Evolutionary conservation across 2,888 invertebrate genomes (phyloP), one percentile per base, ranked within the genome.

Genomic region (Orthosia gothica): DNA sequence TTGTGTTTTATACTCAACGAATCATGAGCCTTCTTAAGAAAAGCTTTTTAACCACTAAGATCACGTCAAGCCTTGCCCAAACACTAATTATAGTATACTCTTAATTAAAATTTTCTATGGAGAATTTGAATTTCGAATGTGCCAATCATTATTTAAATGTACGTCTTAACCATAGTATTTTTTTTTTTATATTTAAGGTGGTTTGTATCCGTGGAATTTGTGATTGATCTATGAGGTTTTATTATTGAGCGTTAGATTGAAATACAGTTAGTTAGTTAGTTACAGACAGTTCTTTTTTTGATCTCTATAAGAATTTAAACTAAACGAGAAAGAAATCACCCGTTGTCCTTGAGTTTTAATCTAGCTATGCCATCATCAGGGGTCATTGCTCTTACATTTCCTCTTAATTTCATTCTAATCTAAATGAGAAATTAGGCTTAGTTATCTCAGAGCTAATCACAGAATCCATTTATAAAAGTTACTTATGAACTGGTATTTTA

Each of bases 241-340:
- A 61, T 71, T 20, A 71, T 26, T 63, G 47, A 72, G 26, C 40
- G 26, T 16, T 63, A 52, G 49, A 79, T 54, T 58, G 49, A 58
- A 76, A 70, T 23, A n/a, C n/a, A n/a, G n/a, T n/a, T n/a, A n/a
- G n/a, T n/a, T n/a, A n/a, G 55, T 82, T 72, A 61, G 63, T 77
- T 76, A 76, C 63, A 50, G 58, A 32, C 18, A 55, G 49, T 76
- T 76, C 70, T 57, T 55, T 70, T 63, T 23, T 61, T 76, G 64
- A 66, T 66, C 66, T 69, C 23, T 70, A 52, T 65, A 52, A 40
- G 54, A 58, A 65, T 68, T 63, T 40, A 49, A 61, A 15, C 15
- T 18, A 57, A 77, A 77, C 71, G 50, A 77, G 52, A 76, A 76
- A 55, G 67, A 70, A 59, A 67, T 12, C 23, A 61, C 52, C 16